These are phyloP conservation scores for Trogon surrucura DNA, from an alignment of 2,113 vertebrate genomes.

Conservation along the genomic window DNA sequence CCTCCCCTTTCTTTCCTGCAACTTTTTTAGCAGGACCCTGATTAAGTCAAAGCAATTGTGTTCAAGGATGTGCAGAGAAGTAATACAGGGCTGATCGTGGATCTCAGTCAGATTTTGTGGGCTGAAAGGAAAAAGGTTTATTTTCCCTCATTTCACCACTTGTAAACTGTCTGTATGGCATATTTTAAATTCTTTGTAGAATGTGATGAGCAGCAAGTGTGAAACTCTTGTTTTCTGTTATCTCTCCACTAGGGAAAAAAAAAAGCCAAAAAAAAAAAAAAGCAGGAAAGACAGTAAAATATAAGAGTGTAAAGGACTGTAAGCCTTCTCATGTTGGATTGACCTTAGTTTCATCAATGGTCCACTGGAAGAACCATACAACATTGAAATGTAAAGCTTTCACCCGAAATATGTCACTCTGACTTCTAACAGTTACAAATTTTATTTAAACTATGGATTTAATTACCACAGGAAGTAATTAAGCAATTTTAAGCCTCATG, in stretches of 20 bases:
- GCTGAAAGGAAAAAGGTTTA: neutral
- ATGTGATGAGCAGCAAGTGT: neutral
- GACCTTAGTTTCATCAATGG: neutral
- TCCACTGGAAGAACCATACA: neutral
- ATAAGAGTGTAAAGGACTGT: neutral
- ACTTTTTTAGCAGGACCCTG: neutral
- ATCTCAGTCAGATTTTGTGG: neutral
- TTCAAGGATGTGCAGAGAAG: neutral
- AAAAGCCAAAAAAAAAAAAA: neutral
- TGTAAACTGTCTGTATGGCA: neutral
- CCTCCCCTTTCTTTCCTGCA: neutral
- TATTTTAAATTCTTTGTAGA: constrained; percentile 12
- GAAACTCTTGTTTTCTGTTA: constrained; percentile 13
- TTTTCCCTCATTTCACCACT: neutral
- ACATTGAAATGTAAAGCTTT: neutral
- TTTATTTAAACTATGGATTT: neutral
- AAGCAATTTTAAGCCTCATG: neutral
- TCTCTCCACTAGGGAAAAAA: neutral
- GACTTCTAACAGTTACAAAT: neutral
- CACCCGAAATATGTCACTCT: neutral
- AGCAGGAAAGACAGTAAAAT: neutral
- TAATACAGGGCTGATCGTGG: neutral
- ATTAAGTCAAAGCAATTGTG: neutral
- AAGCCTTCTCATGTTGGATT: neutral
- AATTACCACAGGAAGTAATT: neutral